Conservation (phyloP, 2,797 vertebrate genomes). For the Hoplostethus atlanticus region DNA sequence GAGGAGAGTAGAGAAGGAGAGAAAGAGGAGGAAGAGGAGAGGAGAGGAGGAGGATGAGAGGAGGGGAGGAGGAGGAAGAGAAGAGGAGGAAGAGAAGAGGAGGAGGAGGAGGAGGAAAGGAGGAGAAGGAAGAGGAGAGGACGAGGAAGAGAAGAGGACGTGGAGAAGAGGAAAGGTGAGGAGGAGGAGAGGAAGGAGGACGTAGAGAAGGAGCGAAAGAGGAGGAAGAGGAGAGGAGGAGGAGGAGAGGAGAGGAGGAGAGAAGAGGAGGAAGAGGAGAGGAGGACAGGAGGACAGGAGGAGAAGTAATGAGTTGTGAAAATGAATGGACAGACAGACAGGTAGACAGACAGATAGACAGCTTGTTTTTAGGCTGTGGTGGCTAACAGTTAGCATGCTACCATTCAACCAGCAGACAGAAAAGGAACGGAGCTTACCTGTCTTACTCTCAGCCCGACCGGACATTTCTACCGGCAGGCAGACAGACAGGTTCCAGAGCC, state of each 20-base stretch:
- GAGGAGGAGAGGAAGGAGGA: neutral
- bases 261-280: too few relatives aligned
- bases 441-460: conserved; percentile 57
- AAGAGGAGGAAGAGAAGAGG: too few relatives aligned
- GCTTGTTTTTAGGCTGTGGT: neutral
- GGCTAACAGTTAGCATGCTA: conserved; percentile 15
- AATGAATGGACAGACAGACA: neutral
- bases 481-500: neutral
- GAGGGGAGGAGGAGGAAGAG: neutral
- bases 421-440: conserved; percentile 46
- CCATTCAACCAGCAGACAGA: neutral
- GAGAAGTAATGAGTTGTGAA: too few relatives aligned
- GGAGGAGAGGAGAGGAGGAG: too few relatives aligned
- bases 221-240: neutral
- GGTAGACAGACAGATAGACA: neutral
- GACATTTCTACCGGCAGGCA: conserved; percentile 56
- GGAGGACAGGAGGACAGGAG: too few relatives aligned
- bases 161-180: neutral
- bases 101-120: too few relatives aligned
- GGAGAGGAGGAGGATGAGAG: neutral
- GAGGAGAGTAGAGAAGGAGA: neutral
- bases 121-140: conserved; percentile 1
- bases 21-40: neutral
- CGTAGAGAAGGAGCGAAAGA: neutral
- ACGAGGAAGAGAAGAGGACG: neutral